A percentile compares a stretch with the other conserved stretches of the same genome.
Conservation (phyloP, 2,888 invertebrate species). For the Deroplatys truncata region DNA sequence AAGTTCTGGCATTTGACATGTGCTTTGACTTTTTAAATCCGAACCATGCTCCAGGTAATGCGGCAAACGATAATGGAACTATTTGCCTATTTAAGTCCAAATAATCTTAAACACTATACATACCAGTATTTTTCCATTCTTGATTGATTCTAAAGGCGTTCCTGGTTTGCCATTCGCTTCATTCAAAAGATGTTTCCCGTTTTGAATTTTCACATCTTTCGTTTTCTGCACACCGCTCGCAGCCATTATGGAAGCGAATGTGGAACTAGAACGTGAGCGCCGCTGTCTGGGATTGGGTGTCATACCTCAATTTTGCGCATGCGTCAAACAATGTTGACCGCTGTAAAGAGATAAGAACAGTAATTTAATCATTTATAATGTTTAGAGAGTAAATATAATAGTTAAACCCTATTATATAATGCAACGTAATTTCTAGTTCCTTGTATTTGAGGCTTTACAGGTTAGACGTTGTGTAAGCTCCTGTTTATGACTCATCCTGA, state of each 20-base stretch:
- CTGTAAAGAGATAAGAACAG: neutral
- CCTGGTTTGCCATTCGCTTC: conserved; percentile 19
- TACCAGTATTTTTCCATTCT: conserved; percentile 23
- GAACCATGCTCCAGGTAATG: neutral
- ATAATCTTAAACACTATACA: neutral
- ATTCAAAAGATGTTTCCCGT: neutral
- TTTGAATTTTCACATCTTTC: neutral
- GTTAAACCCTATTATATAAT: neutral
- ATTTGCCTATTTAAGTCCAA: neutral
- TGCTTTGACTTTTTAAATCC: neutral
- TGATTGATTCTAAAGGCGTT: neutral
- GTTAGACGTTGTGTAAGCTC: neutral
- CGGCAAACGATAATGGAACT: neutral
- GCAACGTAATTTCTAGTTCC: neutral
- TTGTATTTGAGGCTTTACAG: neutral
- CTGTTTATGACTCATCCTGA: conserved; percentile 17
- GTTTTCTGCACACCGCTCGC: conserved; percentile 19
- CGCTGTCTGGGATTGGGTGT: conserved; percentile 24
- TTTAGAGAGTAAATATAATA: neutral
- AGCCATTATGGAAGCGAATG: conserved; percentile 27
- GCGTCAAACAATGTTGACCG: neutral
- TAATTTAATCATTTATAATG: neutral
- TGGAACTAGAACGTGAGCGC: conserved; percentile 25
- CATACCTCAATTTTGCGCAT: conserved; percentile 15
- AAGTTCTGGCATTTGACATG: neutral